phyloP scores from a whole-genome alignment of 2,888 invertebrate genomes.

The Tillus elongatus region DNA sequence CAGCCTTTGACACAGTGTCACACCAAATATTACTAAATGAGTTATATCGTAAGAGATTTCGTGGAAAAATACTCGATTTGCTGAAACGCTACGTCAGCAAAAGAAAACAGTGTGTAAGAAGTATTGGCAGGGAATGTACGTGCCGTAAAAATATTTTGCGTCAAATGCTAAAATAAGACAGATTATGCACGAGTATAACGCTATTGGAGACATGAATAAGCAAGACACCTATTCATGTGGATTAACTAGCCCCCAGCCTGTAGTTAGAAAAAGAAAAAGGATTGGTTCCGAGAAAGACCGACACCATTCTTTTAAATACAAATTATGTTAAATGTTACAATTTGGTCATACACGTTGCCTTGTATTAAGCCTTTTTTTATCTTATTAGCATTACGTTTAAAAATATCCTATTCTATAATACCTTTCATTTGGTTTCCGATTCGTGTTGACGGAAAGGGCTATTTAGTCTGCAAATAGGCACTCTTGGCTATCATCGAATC shows the following conservation, averaged over 20 bases:
- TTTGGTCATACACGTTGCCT: no score
- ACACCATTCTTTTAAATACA: background rate
- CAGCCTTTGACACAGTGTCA: no score
- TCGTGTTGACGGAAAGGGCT: background rate
- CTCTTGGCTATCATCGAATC: background rate
- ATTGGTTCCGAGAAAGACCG: background rate
- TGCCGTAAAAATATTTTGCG: background rate
- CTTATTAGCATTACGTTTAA: no score
- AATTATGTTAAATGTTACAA: no score
- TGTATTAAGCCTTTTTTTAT: no score
- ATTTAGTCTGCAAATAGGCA: slow-evolving; percentile 3
- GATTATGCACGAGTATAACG: background rate
- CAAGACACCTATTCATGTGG: slow-evolving; percentile 2
- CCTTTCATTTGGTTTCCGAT: background rate
- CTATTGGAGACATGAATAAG: background rate
- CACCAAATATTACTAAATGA: no score
- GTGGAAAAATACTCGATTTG: no score
- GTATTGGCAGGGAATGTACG: background rate
- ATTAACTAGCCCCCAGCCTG: background rate
- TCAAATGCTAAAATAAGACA: no score
- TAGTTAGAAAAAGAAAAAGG: background rate
- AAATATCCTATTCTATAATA: background rate
- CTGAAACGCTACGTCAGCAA: no score
- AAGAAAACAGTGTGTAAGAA: no score
- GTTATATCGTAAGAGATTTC: no score